phyloP scores from a whole-genome alignment of 2,888 invertebrate genomes.

The Periphyllus acericola region DNA sequence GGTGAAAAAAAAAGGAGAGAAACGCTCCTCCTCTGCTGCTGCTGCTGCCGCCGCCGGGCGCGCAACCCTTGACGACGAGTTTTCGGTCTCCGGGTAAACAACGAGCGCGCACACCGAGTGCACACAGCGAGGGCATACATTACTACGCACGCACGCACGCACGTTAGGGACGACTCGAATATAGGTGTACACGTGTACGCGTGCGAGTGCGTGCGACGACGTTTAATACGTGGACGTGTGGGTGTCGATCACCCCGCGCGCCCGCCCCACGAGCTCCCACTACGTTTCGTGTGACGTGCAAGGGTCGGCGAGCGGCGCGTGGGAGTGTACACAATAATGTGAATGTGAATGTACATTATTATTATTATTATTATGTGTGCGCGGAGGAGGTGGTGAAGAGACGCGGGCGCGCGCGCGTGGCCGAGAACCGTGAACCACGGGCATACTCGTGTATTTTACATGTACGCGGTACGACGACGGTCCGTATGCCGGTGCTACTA shows the following conservation, averaged over 20 bases:
- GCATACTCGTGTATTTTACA: not conserved
- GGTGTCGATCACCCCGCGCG: not conserved
- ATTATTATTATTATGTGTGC: not conserved
- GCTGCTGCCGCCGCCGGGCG: not conserved
- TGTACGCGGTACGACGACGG: not conserved
- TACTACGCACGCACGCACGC: not conserved
- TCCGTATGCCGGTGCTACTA: not conserved
- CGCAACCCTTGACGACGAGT: conserved; percentile 39
- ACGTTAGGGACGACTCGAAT: not conserved
- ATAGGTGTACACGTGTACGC: not conserved
- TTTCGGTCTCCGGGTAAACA: conserved; percentile 39
- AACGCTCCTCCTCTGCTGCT: not conserved
- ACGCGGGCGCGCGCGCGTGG: not conserved
- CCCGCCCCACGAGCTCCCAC: not conserved
- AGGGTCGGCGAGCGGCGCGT: not conserved
- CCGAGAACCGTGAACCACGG: not conserved
- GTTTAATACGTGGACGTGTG: not conserved
- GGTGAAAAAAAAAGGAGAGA: not conserved
- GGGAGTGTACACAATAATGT: not conserved
- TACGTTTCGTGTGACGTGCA: conserved; percentile 17
- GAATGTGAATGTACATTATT: not conserved
- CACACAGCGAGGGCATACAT: not conserved
- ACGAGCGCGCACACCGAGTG: too few species aligned
- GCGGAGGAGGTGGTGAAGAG: not conserved
- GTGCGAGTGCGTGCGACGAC: too few species aligned